These are phyloP conservation scores for Xiphydria camelus DNA, from an alignment of 2,888 invertebrate genomes.

Conservation along the genomic window DNA sequence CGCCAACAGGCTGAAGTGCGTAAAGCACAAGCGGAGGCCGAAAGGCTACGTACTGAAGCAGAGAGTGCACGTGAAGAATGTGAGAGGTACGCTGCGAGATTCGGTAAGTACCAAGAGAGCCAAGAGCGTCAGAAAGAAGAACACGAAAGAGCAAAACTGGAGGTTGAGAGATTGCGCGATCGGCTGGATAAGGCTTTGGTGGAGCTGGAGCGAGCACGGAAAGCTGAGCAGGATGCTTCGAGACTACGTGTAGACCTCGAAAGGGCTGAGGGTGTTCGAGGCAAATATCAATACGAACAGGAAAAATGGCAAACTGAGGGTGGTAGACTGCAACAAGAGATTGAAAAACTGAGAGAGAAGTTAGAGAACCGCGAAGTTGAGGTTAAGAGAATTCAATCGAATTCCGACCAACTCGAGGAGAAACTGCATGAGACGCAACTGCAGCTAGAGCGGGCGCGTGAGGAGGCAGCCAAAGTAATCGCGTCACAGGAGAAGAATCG, in stretches of 20 bases:
- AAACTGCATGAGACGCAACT: constrained; percentile 77
- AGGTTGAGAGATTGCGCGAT: constrained; percentile 79
- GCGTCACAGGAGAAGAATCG: constrained; percentile 80
- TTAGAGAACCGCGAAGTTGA: constrained; percentile 76
- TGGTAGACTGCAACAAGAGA: constrained; percentile 60
- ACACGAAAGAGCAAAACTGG: constrained; percentile 75
- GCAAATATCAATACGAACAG: constrained; percentile 77
- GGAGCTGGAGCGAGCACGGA: constrained; percentile 77
- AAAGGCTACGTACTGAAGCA: constrained; percentile 70
- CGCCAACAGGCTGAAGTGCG: constrained; percentile 80
- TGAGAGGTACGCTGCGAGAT: constrained; percentile 71
- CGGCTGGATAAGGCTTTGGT: constrained; percentile 79
- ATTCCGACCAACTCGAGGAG: constrained; percentile 72
- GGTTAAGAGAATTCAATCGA: constrained; percentile 68
- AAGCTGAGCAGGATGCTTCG: constrained; percentile 69
- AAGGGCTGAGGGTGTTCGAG: constrained; percentile 75
- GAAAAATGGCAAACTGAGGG: constrained; percentile 68
- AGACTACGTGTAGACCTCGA: constrained; percentile 73
- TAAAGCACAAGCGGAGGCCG: constrained; percentile 78
- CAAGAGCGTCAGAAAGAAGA: constrained; percentile 73
- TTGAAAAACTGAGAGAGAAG: constrained; percentile 76
- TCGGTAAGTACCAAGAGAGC: constrained; percentile 76
- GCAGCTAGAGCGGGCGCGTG: constrained; percentile 78
- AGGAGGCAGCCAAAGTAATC: constrained; percentile 75
- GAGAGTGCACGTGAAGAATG: constrained; percentile 80